Conservation (phyloP, 2,113 vertebrate genomes). For the Gadus chalcogrammus region DNA sequence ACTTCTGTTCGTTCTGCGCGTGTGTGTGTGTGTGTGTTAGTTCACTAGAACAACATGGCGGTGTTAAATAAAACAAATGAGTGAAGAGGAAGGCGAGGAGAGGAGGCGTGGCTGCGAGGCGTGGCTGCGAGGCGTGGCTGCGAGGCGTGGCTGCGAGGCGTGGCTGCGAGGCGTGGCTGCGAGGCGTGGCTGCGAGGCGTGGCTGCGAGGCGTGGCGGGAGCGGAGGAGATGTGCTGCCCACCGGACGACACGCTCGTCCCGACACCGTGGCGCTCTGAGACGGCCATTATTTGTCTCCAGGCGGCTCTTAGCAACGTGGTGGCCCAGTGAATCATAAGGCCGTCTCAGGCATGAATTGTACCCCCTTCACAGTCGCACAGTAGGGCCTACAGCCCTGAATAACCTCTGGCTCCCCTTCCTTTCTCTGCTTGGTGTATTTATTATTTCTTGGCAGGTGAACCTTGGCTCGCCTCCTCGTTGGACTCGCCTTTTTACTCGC, state of each 20-base stretch:
- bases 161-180: no score
- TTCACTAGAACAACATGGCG: no score
- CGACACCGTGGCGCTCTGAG: constrained; percentile 50
- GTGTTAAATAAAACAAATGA: constrained; percentile 1
- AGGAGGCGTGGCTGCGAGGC: constrained; percentile 9
- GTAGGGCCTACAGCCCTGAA: constrained; percentile 39
- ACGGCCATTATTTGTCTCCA: constrained; percentile 54
- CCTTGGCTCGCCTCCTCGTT: no score
- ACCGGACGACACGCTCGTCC: constrained; percentile 55
- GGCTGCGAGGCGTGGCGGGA: constrained; percentile 16
- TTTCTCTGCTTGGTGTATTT: no score
- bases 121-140: constrained; percentile 23
- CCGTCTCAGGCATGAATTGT: constrained; percentile 43
- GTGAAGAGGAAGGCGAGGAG: constrained; percentile 38
- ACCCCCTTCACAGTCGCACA: constrained; percentile 30
- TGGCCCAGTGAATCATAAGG: constrained; percentile 55
- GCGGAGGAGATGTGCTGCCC: constrained; percentile 7
- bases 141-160: no score
- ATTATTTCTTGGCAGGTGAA: no score
- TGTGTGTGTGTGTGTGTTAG: no score
- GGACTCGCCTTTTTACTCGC: no score
- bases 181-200: constrained; percentile 3
- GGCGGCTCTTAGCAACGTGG: constrained; percentile 62
- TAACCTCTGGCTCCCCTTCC: not conserved
- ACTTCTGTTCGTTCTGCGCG: no score